phyloP scores from a whole-genome alignment of 1,140 invertebrate species.

The Hormaphis cornu region DNA sequence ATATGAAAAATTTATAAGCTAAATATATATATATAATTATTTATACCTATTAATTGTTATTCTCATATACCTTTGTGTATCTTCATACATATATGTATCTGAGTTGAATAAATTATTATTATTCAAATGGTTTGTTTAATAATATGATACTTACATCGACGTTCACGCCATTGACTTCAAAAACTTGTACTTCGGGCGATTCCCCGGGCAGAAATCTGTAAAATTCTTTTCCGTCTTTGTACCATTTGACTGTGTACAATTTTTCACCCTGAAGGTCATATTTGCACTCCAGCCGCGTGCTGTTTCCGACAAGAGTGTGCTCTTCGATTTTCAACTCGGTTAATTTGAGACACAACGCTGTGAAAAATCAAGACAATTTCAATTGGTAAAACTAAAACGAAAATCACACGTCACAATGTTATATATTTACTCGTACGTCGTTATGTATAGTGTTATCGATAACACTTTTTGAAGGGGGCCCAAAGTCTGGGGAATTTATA shows the following conservation, averaged over 20 bases:
- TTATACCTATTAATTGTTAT: too few relatives aligned
- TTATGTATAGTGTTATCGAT: too few relatives aligned
- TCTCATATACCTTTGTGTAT: too few relatives aligned
- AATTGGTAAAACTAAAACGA: not conserved
- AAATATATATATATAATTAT: too few relatives aligned
- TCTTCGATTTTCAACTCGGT: constrained; percentile 55
- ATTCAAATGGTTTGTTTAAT: too few relatives aligned
- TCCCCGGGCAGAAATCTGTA: constrained; percentile 70
- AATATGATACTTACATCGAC: constrained; percentile 77
- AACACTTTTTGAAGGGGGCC: too few relatives aligned
- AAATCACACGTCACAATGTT: not conserved
- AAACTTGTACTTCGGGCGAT: constrained; percentile 62
- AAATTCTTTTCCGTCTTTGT: constrained; percentile 79
- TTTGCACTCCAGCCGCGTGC: constrained; percentile 51
- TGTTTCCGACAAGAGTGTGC: constrained; percentile 54
- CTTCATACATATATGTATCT: too few relatives aligned
- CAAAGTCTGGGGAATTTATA: too few relatives aligned
- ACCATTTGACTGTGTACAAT: constrained; percentile 79
- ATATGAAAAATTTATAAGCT: too few relatives aligned
- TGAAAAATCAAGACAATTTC: not conserved
- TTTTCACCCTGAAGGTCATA: constrained; percentile 69
- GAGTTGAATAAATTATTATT: too few relatives aligned
- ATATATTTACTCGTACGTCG: too few relatives aligned
- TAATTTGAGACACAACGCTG: constrained; percentile 36
- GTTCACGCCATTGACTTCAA: constrained; percentile 62